These are phyloP conservation scores for Patella vulgata DNA, from an alignment of 1,140 invertebrate genomes.

Conservation along the genomic window DNA sequence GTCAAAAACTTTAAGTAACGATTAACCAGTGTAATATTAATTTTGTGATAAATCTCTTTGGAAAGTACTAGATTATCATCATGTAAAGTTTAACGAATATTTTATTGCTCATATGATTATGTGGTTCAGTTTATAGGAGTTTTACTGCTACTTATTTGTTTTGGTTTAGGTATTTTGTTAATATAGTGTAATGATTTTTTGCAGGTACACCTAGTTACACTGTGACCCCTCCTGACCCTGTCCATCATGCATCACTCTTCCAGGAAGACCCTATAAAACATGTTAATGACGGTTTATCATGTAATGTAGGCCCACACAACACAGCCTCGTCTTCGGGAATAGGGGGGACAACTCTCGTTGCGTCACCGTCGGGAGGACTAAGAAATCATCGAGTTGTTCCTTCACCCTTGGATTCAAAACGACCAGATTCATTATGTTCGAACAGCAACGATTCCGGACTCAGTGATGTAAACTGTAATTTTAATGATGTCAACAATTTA, in stretches of 20 bases:
- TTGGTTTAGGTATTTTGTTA: no score
- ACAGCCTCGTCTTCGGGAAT: not conserved
- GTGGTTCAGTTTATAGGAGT: no score
- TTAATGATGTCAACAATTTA: constrained; percentile 35
- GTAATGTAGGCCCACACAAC: not conserved
- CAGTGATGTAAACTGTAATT: constrained; percentile 53
- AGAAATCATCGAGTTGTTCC: not conserved
- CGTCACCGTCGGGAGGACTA: not conserved
- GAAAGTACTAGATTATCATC: no score
- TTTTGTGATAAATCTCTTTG: no score
- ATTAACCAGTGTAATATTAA: no score
- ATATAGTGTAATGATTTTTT: no score
- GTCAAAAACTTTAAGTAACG: no score
- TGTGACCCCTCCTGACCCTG: not conserved
- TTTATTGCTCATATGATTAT: no score
- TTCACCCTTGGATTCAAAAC: constrained; percentile 24
- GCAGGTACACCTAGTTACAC: no score
- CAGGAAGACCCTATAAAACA: not conserved
- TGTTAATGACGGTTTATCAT: not conserved
- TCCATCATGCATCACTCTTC: constrained; percentile 3
- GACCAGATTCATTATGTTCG: constrained; percentile 57
- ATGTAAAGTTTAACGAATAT: no score
- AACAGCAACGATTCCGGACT: constrained; percentile 61
- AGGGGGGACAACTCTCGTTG: constrained; percentile 2
- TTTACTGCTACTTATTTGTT: no score